Evolutionary conservation across 2,888 invertebrate species (phyloP), one percentile per base, ranked within the genome.

Genomic region (Himalopsyche anomala): DNA sequence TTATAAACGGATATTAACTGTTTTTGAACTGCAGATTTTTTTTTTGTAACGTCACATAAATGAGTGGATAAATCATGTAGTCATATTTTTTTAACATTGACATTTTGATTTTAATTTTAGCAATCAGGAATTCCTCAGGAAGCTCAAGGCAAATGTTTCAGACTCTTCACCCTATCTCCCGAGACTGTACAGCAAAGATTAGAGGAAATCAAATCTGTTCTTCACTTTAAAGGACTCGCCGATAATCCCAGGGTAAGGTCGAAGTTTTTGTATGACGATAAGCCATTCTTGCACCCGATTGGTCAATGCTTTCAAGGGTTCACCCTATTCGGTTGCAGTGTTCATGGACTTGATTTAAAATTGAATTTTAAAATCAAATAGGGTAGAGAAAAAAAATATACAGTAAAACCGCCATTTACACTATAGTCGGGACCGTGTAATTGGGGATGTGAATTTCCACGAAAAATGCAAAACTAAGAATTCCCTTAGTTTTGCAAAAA

Each of bases 161-260:
- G 93, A 89, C 91, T 96, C 2, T 94, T 95, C 82, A 93, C 94
- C 5, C 91, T 96, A 89, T 91, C 93, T 0, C 92, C 95, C 0
- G 91, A 93, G 42, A 95, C 95, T 0, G 93, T 96, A 0, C 90
- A 92, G 28, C 90, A 92, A 56, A 92, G 96, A 9, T 90, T 96
- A 1, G 90, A 93, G 0, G 93, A 94, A 87, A 90, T 96, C 0
- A 91, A 92, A 79, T 91, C 91, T 51, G 91, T 93, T 42, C 94
- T 95, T 54, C 95, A 96, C 89, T 94, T 96, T 87, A 91, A 93
- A 89, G 92, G 95, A 0, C 90, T 96, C 40, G 91, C 92, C 19
- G 92, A 93, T 12, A 94, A 96, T 91, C 94, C 95, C 4, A 92
- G 94, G 87, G 93, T 96, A 88, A 91, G 91, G 12, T 36, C 38